A percentile compares a stretch with the other conserved stretches of the same genome.
Conservation (phyloP, 2,797 vertebrate species). For the Valencia hispanica region DNA sequence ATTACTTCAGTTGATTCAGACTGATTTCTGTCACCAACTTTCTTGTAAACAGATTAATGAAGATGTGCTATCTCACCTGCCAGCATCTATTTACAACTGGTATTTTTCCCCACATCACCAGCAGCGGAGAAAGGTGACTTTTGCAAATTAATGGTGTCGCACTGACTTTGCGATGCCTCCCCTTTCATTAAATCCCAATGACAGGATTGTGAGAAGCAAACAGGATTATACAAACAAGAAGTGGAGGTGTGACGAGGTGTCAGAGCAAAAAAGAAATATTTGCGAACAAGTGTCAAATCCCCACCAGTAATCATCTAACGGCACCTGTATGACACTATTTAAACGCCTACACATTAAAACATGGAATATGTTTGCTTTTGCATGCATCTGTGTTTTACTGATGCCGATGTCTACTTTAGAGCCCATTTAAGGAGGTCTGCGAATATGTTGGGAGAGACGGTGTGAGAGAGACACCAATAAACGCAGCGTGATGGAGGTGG, state of each 20-base stretch:
- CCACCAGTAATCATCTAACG: conserved; percentile 46
- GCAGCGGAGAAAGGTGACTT: conserved; percentile 39
- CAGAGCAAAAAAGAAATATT: conserved; percentile 58
- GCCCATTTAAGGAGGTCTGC: conserved; percentile 32
- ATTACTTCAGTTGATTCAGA: neutral
- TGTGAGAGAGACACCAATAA: conserved; percentile 47
- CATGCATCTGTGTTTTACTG: conserved; percentile 38
- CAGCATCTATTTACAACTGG: conserved; percentile 22
- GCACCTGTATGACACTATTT: conserved; percentile 9
- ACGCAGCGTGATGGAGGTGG: conserved; percentile 61
- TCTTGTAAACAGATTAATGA: conserved; percentile 27
- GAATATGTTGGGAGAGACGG: conserved; percentile 12
- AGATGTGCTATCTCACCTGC: conserved; percentile 19
- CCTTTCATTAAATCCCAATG: conserved; percentile 65
- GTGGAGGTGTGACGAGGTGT: conserved; percentile 70
- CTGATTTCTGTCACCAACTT: conserved; percentile 10
- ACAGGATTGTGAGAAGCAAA: conserved; percentile 53
- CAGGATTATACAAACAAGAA: conserved; percentile 68
- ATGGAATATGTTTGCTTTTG: conserved; percentile 25
- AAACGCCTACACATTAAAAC: conserved; percentile 37
- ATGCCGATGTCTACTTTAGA: conserved; percentile 26
- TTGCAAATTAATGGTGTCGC: conserved; percentile 59
- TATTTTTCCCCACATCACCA: conserved; percentile 13
- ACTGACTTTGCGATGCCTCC: conserved; percentile 38
- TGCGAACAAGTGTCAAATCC: conserved; percentile 63